phyloP scores from a whole-genome alignment of 2,797 vertebrate species.

The Lophotriccus pileatus region DNA sequence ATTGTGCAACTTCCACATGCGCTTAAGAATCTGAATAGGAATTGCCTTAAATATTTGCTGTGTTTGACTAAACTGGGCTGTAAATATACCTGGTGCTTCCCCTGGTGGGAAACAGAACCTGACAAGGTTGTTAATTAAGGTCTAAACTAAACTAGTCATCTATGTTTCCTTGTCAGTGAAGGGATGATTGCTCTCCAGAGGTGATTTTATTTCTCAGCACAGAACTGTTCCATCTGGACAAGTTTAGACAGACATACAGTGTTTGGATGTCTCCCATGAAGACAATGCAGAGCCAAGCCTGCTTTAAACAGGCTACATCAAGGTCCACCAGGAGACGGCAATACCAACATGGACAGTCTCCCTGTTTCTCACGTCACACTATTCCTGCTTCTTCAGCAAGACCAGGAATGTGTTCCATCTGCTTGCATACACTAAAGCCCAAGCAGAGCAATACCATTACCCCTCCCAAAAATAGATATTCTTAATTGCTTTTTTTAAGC shows the following conservation, averaged over 20 bases:
- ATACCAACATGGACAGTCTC: not conserved
- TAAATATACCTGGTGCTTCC: not conserved
- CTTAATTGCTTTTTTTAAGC: not conserved
- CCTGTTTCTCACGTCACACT: not conserved
- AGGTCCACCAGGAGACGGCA: not conserved
- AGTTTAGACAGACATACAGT: not conserved
- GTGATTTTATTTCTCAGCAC: not conserved
- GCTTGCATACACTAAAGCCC: not conserved
- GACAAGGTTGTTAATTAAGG: not conserved
- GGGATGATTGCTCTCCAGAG: not conserved
- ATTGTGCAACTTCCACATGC: not conserved
- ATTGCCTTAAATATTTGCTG: not conserved
- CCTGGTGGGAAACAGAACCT: not conserved
- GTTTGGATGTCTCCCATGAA: not conserved
- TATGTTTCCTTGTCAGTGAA: not conserved
- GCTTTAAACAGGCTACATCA: not conserved
- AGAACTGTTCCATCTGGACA: not conserved
- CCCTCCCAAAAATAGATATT: not conserved
- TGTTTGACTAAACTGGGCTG: not conserved
- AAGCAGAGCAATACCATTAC: not conserved
- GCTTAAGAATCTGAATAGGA: not conserved
- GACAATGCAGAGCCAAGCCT: not conserved
- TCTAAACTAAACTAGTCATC: slow-evolving; percentile 16
- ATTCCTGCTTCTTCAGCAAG: not conserved
- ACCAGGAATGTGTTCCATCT: not conserved